Evolutionary conservation across 2,797 vertebrate species (phyloP).

Genomic region (Spinus olivaceus): DNA sequence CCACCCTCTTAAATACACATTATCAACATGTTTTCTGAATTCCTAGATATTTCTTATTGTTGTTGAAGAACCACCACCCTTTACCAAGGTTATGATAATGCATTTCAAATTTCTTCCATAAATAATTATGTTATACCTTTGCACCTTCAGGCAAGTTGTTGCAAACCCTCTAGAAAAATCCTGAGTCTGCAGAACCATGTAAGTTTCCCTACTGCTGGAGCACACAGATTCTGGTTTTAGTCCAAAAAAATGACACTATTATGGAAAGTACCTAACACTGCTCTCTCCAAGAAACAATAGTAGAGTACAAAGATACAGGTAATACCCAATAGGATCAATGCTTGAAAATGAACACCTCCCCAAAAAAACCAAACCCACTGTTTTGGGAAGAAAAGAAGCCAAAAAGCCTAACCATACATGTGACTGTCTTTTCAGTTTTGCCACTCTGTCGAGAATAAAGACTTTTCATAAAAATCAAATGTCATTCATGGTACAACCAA

Average conservation of each 20-base stretch:
- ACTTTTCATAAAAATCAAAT: not conserved
- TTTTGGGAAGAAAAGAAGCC: not conserved
- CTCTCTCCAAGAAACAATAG: not conserved
- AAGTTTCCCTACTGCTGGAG: not conserved
- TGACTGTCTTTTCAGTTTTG: not conserved
- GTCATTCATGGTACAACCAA: not conserved
- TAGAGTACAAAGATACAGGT: not conserved
- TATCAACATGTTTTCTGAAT: not conserved
- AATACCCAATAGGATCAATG: not conserved
- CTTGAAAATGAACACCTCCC: not conserved
- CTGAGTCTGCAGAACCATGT: not conserved
- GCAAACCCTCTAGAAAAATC: slow-evolving; percentile 42
- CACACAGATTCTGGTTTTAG: not conserved
- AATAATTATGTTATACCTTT: not conserved
- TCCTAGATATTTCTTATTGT: not conserved
- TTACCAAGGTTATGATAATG: not conserved
- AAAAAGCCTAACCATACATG: accelerated
- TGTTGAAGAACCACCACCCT: not conserved
- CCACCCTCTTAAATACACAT: not conserved
- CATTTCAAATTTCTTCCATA: slow-evolving; percentile 13
- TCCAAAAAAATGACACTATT: slow-evolving; percentile 15
- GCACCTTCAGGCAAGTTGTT: slow-evolving; percentile 15
- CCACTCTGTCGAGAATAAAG: not conserved
- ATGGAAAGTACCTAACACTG: slow-evolving; percentile 32
- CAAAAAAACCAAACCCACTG: not conserved